A percentile compares a stretch with the other conserved stretches of the same genome.
Conservation (phyloP, 1,140 invertebrate species). For the Sarcophaga bullata region DNA sequence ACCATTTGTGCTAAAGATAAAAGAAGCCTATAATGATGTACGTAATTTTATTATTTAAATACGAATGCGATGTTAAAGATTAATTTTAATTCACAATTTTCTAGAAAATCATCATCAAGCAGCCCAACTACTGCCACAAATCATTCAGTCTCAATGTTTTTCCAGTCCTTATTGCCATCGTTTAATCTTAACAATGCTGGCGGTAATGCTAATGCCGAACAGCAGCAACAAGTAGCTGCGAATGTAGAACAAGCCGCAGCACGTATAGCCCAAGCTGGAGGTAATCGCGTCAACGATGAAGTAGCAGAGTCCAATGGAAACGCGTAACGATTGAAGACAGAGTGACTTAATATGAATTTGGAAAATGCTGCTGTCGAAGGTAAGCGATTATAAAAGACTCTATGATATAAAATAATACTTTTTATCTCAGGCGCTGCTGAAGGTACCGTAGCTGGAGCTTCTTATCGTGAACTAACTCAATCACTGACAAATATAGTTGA, state of each 20-base stretch:
- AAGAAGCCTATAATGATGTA: constrained; percentile 73
- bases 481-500: constrained; percentile 75
- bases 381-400: constrained; percentile 6
- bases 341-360: constrained; percentile 48
- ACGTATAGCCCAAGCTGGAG: constrained; percentile 33
- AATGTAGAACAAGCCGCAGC: constrained; percentile 32
- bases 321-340: constrained; percentile 42
- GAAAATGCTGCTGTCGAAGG: constrained; percentile 44
- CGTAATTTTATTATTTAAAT: too few relatives aligned
- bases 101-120: constrained; percentile 67
- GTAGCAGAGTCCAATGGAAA: constrained; percentile 20
- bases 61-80: too few relatives aligned
- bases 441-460: constrained; percentile 49
- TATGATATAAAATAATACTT: neutral
- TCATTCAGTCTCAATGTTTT: constrained; percentile 70
- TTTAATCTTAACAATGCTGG: constrained; percentile 67
- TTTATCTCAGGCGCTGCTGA: constrained; percentile 39
- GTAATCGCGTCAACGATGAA: constrained; percentile 11
- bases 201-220: constrained; percentile 53
- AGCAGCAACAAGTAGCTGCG: constrained; percentile 30
- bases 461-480: constrained; percentile 68
- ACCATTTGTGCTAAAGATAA: constrained; percentile 62
- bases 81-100: constrained; percentile 6
- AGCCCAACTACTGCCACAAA: constrained; percentile 60
- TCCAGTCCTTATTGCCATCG: constrained; percentile 74